A percentile compares a stretch with the other conserved stretches of the same genome.
These are phyloP conservation scores for Luperina testacea DNA, from an alignment of 2,888 invertebrate genomes.

Conservation along the genomic window DNA sequence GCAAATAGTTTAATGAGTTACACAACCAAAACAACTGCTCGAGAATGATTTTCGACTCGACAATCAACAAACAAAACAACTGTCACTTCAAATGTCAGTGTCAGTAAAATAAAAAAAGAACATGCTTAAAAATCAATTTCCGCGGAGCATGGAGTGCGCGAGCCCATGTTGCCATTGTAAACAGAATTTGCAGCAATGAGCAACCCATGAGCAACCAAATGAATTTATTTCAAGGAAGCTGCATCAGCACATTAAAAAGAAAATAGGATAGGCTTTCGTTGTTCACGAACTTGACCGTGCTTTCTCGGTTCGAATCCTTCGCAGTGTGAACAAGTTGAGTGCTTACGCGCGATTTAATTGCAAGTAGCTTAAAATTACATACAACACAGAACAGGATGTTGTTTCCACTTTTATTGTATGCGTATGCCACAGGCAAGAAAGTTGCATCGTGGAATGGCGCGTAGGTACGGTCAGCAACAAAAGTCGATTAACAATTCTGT, in stretches of 20 bases:
- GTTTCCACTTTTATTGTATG: background rate
- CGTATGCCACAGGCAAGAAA: background rate
- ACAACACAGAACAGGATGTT: background rate
- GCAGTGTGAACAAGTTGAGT: background rate
- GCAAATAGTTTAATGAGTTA: constrained; percentile 9
- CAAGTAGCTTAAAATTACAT: too few relatives aligned
- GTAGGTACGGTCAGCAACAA: background rate
- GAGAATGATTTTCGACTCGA: background rate
- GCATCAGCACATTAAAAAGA: background rate
- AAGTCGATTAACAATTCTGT: too few relatives aligned
- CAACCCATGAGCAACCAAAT: too few relatives aligned
- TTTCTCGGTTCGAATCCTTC: background rate
- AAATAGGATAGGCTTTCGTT: background rate
- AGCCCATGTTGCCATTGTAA: background rate
- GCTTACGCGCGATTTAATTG: background rate
- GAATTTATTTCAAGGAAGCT: background rate
- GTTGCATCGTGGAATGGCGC: background rate
- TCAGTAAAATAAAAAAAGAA: background rate
- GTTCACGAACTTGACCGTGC: background rate
- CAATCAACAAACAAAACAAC: constrained; percentile 41
- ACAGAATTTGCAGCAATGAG: background rate
- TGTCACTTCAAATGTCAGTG: constrained; percentile 34
- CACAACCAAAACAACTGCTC: constrained; percentile 29
- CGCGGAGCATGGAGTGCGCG: background rate
- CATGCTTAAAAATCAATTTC: background rate